A percentile compares a stretch with the other conserved stretches of the same genome.
Conservation (phyloP, 2,797 vertebrate species). For the Smutsia gigantea region DNA sequence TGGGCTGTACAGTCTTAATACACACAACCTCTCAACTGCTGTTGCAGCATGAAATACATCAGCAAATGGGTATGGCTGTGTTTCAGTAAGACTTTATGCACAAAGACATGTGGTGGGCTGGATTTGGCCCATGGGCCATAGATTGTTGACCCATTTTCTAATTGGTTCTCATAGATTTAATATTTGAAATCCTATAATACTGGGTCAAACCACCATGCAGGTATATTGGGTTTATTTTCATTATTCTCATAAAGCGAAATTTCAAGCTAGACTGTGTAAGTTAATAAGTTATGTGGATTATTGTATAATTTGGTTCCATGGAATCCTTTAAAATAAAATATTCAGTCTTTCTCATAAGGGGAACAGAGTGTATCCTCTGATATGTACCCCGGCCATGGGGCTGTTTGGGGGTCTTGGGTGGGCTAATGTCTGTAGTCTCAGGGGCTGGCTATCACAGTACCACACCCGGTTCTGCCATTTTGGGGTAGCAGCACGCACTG, state of each 20-base stretch:
- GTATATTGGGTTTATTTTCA: background rate
- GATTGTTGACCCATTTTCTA: background rate
- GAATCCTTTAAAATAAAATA: background rate
- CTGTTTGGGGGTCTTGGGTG: rapidly evolving
- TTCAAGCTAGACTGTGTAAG: background rate
- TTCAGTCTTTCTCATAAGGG: background rate
- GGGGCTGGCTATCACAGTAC: rapidly evolving
- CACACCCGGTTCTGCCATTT: rapidly evolving
- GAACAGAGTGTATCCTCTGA: background rate
- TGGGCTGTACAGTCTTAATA: rapidly evolving
- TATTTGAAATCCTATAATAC: background rate
- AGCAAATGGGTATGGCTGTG: background rate
- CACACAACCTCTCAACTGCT: background rate
- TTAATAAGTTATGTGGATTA: background rate
- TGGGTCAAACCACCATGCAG: background rate
- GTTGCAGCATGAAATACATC: rapidly evolving
- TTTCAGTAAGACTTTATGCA: background rate
- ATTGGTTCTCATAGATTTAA: rapidly evolving
- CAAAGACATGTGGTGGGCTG: rapidly evolving
- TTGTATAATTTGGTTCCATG: rapidly evolving
- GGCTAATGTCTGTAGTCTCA: rapidly evolving
- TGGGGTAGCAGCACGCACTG: rapidly evolving
- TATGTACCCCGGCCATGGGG: rapidly evolving
- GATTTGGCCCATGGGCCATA: rapidly evolving
- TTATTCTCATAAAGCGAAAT: background rate